Evolutionary conservation across 2,113 vertebrate species (phyloP).

Genomic region (Halcyon malimbica): DNA sequence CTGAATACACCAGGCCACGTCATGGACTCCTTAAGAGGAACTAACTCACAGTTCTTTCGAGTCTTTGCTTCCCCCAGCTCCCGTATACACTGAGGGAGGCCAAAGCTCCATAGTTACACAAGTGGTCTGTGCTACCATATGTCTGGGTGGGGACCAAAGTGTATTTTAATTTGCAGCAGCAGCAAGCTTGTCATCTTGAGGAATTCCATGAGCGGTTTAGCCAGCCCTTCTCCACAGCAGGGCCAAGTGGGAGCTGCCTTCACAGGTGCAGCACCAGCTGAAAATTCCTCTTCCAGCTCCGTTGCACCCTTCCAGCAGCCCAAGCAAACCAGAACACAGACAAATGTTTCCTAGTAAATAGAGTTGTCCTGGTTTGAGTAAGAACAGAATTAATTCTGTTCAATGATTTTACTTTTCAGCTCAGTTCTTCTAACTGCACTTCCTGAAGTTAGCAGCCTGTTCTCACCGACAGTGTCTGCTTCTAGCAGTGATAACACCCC

Average conservation of each 20-base stretch:
- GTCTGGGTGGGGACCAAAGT: not conserved
- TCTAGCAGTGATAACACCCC: too few relatives aligned
- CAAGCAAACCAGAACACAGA: not conserved
- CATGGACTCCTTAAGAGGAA: not conserved
- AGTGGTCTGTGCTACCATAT: not conserved
- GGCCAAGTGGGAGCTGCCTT: not conserved
- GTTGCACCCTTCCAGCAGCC: not conserved
- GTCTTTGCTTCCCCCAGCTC: not conserved
- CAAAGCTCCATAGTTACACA: rapidly evolving
- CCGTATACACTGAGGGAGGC: not conserved
- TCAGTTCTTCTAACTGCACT: too few relatives aligned
- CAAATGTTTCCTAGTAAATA: not conserved
- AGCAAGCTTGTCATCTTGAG: not conserved
- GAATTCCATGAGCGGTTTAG: not conserved
- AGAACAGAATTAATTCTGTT: too few relatives aligned
- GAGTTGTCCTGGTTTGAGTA: not conserved
- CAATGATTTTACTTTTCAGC: too few relatives aligned
- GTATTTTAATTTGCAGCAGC: not conserved
- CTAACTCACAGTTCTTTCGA: not conserved
- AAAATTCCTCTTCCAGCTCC: not conserved
- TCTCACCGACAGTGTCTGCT: too few relatives aligned
- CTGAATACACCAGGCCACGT: not conserved
- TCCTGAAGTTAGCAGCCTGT: too few relatives aligned
- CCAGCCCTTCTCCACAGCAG: not conserved
- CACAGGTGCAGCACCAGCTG: not conserved